These are phyloP conservation scores for Eupithecia abbreviata DNA, from an alignment of 2,888 invertebrate species.

Conservation along the genomic window DNA sequence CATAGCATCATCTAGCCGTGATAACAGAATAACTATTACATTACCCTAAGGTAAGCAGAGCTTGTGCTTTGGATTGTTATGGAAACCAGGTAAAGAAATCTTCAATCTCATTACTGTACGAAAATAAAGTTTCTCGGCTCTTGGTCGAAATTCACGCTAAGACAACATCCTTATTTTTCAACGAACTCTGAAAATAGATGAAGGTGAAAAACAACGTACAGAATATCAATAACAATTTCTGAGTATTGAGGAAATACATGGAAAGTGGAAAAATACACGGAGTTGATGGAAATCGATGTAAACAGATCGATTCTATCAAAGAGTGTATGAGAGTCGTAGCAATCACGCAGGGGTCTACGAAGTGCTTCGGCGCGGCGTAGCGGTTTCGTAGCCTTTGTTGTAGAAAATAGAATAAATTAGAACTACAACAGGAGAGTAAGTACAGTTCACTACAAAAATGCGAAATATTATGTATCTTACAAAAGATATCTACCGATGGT, in stretches of 20 bases:
- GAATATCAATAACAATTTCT: conserved; percentile 14
- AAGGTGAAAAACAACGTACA: neutral
- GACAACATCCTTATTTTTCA: neutral
- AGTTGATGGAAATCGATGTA: conserved; percentile 9
- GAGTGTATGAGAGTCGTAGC: neutral
- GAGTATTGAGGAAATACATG: conserved; percentile 15
- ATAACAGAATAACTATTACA: too few relatives aligned
- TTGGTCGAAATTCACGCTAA: neutral
- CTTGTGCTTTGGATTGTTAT: neutral
- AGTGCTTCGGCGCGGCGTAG: conserved; percentile 3
- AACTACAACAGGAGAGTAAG: neutral
- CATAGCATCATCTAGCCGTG: neutral
- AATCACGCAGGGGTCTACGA: conserved; percentile 6
- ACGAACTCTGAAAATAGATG: neutral
- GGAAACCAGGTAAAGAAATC: too few relatives aligned
- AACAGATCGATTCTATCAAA: conserved; percentile 8
- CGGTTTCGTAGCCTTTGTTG: neutral
- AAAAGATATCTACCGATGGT: too few relatives aligned
- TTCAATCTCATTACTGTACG: too few relatives aligned
- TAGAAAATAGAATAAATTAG: conserved; percentile 3
- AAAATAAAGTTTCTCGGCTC: neutral
- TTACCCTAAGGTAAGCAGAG: neutral
- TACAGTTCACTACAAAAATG: neutral
- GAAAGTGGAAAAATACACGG: conserved; percentile 4
- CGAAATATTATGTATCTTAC: too few relatives aligned